Percentiles rank a stretch among this genome's conserved stretches.
Evolutionary conservation across 2,113 vertebrate genomes (phyloP).

Genomic region (Elanoides forficatus): DNA sequence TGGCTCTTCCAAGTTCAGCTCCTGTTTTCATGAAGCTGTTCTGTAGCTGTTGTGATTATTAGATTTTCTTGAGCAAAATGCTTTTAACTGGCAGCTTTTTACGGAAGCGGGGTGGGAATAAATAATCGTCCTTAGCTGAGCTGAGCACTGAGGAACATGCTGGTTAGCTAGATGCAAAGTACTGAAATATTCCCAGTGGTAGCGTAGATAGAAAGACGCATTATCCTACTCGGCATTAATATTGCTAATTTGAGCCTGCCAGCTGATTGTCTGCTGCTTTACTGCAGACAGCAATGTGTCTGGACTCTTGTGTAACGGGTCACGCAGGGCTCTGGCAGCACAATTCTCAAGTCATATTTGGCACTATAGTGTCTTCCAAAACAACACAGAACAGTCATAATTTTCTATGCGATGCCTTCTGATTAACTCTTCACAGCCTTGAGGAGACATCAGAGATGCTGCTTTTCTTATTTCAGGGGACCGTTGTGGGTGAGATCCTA

Average conservation of each 20-base stretch:
- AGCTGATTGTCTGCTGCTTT: neutral
- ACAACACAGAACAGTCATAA: neutral
- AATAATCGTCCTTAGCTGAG: neutral
- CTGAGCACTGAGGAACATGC: neutral
- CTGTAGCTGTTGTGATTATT: neutral
- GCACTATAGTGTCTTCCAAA: neutral
- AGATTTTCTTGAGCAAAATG: neutral
- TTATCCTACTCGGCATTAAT: neutral
- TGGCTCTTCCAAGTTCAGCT: neutral
- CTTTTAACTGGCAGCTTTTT: neutral
- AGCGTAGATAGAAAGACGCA: fast-evolving
- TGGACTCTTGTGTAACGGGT: neutral
- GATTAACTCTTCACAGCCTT: neutral
- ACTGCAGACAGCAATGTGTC: neutral
- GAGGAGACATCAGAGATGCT: neutral
- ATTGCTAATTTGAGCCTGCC: neutral
- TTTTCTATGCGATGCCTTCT: neutral
- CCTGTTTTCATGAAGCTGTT: neutral
- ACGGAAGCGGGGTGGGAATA: neutral
- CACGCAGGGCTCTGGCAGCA: neutral
- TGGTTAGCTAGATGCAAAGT: neutral
- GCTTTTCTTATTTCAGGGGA: neutral
- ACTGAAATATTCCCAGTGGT: neutral
- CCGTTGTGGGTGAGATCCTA: neutral
- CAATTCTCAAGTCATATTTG: neutral